Base-by-base conservation (phyloP, 2,888 invertebrate genomes). In the Agrochola circellaris region DNA sequence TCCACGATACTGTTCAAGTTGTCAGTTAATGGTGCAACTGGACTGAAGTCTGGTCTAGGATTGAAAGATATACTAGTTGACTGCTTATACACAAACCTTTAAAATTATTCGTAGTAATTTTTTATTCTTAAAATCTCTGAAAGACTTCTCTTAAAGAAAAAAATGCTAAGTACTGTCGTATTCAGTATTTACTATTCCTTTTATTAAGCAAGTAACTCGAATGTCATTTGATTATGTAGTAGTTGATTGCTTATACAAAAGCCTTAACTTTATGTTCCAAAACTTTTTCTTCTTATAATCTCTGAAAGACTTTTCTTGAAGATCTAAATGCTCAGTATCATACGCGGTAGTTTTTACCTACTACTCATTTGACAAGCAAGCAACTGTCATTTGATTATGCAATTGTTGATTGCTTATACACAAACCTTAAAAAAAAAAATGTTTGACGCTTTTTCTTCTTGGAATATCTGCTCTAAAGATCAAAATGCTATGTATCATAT, bases 201-300 rank as follows among this genome's bases (percentile, higher is more conserved):
- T 69, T 3, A 30, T 23, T 9, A 30, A 45, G 42, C 42, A 45
- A 66, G 30, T 17, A 56, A 48, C 26, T 56, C 8, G 2, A 73
- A 66, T 54, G 61, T 54, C 51, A 13, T 68, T 73, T 56, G 58
- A 60, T 60, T 17, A 26, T 58, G 26, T 58, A 26, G n/a, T 58
- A 15, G n/a, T 58, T 58, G 26, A 26, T 45, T 15, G 45, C 15
- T 45, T 45, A 45, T 45, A 45, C 15, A 45, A 3, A 45, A 45
- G 5, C 15, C 45, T 13, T 45, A 45, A 45, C 13, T 15, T 45
- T 45, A 45, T 45, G 42, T 42, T 42, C 11, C 42, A 11, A 42
- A 42, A 9, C 42, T 11, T 42, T 11, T 42, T 11, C 42, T 42
- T 42, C 42, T 42, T 2, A 42, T 9, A 42, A 42, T 42, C 42